These are phyloP conservation scores for Drosophila funebris DNA, from an alignment of 1,140 invertebrate genomes.

Conservation along the genomic window DNA sequence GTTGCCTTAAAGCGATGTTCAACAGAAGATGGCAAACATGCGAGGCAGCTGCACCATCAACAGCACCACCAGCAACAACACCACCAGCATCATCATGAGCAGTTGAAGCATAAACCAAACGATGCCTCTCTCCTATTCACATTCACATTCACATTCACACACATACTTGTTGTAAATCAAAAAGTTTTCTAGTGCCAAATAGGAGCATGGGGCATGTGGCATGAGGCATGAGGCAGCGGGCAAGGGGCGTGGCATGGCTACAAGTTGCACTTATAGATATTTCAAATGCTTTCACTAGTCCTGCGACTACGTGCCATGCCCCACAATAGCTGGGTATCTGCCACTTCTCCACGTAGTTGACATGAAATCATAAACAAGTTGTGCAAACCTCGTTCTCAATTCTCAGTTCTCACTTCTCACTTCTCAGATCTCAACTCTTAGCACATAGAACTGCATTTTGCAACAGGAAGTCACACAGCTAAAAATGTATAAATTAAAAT, in stretches of 20 bases:
- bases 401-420: background rate
- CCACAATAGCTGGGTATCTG: constrained; percentile 10
- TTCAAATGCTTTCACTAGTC: constrained; percentile 54
- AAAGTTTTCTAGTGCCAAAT: constrained; percentile 73
- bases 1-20: constrained; percentile 42
- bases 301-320: constrained; percentile 6
- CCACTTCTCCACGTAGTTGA: constrained; percentile 72
- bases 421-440: constrained; percentile 19
- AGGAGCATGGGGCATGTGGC: background rate
- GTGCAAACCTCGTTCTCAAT: constrained; percentile 57
- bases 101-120: constrained; percentile 13
- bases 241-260: constrained; percentile 34
- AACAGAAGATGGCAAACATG: constrained; percentile 33
- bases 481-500: constrained; percentile 77
- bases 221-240: background rate
- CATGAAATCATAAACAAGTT: constrained; percentile 80
- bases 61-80: background rate
- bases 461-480: constrained; percentile 68
- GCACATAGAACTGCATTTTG: constrained; percentile 63
- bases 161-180: constrained; percentile 61
- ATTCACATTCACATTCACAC: constrained; percentile 2
- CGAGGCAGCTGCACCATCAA: constrained; percentile 5
- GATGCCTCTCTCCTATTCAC: constrained; percentile 4
- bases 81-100: background rate
- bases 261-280: constrained; percentile 62